phyloP scores from a whole-genome alignment of 2,888 invertebrate species.

The Caenorhabditis panamensis region DNA sequence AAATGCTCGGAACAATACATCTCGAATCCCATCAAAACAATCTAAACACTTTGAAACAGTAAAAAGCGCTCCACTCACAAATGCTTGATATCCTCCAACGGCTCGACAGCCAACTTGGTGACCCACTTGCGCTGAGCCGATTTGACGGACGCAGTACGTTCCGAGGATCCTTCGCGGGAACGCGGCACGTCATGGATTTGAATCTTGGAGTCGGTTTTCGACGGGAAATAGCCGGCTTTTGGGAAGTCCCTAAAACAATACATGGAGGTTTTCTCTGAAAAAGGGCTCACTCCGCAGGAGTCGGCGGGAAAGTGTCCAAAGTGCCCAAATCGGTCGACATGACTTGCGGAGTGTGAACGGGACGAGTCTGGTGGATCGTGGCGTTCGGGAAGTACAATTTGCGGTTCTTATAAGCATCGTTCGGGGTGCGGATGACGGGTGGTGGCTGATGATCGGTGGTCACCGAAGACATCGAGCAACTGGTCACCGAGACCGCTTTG shows the following conservation, averaged over 20 bases:
- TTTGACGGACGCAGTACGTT: not conserved
- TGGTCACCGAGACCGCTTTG: constrained; percentile 11
- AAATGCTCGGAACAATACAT: no score
- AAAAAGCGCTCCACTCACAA: no score
- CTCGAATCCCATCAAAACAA: no score
- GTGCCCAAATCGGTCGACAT: not conserved
- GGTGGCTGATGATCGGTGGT: not conserved
- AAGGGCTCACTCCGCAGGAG: no score
- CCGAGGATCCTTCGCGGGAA: not conserved
- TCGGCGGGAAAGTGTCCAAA: no score
- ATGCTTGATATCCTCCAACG: constrained; percentile 31
- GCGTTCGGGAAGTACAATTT: constrained; percentile 20
- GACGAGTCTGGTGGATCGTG: not conserved
- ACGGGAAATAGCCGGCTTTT: no score
- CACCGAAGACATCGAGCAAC: constrained; percentile 7
- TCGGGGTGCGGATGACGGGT: constrained; percentile 32
- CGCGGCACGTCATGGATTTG: not conserved
- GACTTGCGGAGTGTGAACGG: no score
- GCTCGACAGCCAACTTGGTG: constrained; percentile 28
- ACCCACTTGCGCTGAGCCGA: constrained; percentile 13
- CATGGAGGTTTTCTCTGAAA: no score
- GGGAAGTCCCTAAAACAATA: no score
- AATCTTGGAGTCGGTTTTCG: no score
- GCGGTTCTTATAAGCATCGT: constrained; percentile 15
- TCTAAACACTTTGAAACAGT: no score